phyloP scores from a whole-genome alignment of 2,113 vertebrate genomes.

The Barnardius zonarius region DNA sequence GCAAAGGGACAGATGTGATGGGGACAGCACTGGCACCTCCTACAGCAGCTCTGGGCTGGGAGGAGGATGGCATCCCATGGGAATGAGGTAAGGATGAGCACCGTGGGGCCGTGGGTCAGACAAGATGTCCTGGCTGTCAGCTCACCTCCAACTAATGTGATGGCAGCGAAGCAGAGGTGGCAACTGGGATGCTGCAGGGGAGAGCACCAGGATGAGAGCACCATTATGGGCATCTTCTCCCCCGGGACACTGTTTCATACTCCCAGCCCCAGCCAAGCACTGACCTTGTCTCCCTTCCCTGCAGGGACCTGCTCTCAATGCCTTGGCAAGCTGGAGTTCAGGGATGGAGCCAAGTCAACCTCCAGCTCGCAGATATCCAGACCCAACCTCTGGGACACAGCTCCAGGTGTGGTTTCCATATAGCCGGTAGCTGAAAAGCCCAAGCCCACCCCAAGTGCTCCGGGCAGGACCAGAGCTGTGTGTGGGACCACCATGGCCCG shows the following conservation, averaged over 20 bases:
- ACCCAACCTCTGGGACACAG: background rate
- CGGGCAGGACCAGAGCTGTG: background rate
- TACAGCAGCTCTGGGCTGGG: background rate
- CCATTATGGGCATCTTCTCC: background rate
- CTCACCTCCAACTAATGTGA: fast-evolving
- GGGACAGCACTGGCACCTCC: background rate
- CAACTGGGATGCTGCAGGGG: background rate
- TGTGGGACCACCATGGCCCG: fast-evolving
- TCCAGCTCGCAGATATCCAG: background rate
- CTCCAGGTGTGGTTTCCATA: background rate
- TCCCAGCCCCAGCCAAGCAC: background rate
- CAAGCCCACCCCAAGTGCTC: background rate
- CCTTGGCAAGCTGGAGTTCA: background rate
- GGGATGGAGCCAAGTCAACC: background rate
- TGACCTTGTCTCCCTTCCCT: background rate
- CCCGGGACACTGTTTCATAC: background rate
- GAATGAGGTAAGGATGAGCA: background rate
- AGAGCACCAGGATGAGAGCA: background rate
- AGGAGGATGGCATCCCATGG: background rate
- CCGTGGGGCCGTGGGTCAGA: background rate
- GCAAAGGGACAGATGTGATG: background rate
- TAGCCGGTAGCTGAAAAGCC: background rate
- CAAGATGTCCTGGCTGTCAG: background rate
- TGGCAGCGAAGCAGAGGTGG: background rate
- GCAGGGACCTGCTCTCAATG: background rate